phyloP scores from a whole-genome alignment of 2,888 invertebrate genomes.

The Spialia ferax region DNA sequence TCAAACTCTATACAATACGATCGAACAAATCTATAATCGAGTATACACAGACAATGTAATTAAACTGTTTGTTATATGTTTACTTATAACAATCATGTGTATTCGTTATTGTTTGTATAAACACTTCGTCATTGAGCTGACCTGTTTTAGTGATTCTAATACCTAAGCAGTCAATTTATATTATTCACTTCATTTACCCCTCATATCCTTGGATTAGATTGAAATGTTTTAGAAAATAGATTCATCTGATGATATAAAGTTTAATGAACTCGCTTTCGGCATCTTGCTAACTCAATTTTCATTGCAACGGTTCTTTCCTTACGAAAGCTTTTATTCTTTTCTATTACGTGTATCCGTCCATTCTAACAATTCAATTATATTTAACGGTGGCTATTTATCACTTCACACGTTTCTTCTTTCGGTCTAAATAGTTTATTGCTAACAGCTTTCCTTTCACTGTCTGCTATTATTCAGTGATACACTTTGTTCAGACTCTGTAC shows the following conservation, averaged over 20 bases:
- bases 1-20: no score
- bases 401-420: constrained; percentile 12
- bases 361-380: constrained; percentile 21
- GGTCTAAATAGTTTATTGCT: constrained; percentile 14
- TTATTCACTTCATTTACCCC: background rate
- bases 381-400: constrained; percentile 14
- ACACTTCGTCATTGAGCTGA: constrained; percentile 41
- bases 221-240: constrained; percentile 50
- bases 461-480: background rate
- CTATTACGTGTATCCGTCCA: constrained; percentile 8
- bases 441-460: constrained; percentile 6
- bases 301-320: constrained; percentile 41
- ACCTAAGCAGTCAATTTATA: constrained; percentile 2
- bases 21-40: background rate
- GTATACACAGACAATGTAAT: background rate
- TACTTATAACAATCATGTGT: constrained; percentile 34
- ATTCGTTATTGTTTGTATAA: constrained; percentile 43
- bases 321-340: constrained; percentile 41
- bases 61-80: constrained; percentile 14
- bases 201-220: constrained; percentile 45
- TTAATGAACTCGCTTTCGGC: constrained; percentile 57
- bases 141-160: constrained; percentile 37
- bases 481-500: constrained; percentile 2
- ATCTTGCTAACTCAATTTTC: constrained; percentile 54
- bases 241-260: constrained; percentile 50